Evolutionary conservation across 2,888 invertebrate species (phyloP).

Genomic region (Phaonia tiefii): DNA sequence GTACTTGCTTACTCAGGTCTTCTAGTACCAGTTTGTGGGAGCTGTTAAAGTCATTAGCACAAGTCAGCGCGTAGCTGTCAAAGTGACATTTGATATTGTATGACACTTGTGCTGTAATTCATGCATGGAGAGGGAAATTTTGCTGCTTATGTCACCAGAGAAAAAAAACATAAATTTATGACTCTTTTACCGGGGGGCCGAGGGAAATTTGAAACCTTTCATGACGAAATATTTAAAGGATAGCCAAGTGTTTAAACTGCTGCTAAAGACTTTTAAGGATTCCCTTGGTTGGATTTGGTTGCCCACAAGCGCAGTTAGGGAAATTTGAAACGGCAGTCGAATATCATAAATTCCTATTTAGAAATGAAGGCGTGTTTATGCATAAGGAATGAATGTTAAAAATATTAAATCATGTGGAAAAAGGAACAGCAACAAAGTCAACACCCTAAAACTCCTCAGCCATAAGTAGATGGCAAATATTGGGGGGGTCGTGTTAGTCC

Average conservation of each 20-base stretch:
- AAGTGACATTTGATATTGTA: conserved; percentile 62
- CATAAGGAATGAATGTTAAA: neutral
- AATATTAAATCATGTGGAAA: conserved; percentile 28
- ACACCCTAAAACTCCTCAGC: conserved; percentile 37
- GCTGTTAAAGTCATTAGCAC: conserved; percentile 65
- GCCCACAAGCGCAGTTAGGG: conserved; percentile 20
- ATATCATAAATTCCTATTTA: conserved; percentile 49
- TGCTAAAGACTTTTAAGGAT: conserved; percentile 57
- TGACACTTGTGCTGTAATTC: conserved; percentile 61
- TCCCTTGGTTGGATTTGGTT: conserved; percentile 33
- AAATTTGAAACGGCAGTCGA: conserved; percentile 10
- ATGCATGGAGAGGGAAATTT: too few relatives aligned
- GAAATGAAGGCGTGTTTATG: conserved; percentile 63
- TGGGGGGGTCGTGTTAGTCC: too few relatives aligned
- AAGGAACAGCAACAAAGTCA: conserved; percentile 37
- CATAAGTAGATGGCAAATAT: too few relatives aligned
- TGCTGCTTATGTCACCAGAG: conserved; percentile 3
- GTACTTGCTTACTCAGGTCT: too few relatives aligned
- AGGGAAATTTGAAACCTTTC: conserved; percentile 62
- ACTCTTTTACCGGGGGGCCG: conserved; percentile 38
- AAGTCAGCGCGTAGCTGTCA: conserved; percentile 62
- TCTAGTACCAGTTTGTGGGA: too few relatives aligned
- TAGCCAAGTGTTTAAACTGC: conserved; percentile 22
- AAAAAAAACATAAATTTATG: conserved; percentile 14
- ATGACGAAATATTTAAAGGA: neutral